A percentile compares a stretch with the other conserved stretches of the same genome.
These are phyloP conservation scores for Drosophila lowei DNA, from an alignment of 1,140 invertebrate genomes.

Conservation along the genomic window DNA sequence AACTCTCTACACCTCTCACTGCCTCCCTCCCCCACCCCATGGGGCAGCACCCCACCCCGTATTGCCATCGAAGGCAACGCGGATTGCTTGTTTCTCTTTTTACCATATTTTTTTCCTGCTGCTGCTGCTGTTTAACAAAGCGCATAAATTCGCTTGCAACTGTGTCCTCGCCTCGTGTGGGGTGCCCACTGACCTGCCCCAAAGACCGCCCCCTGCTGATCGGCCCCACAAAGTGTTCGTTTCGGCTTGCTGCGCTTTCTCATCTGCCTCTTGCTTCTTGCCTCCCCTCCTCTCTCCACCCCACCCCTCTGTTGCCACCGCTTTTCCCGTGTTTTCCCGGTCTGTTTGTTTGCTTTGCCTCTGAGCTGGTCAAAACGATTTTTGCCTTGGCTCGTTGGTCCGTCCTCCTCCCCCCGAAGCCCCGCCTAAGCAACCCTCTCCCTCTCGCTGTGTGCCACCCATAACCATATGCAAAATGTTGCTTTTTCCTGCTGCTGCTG, in stretches of 20 bases:
- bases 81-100: constrained; percentile 70
- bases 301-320: not conserved
- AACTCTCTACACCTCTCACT: constrained; percentile 43
- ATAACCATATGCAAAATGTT: constrained; percentile 80
- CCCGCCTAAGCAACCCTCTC: constrained; percentile 1
- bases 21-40: constrained; percentile 32
- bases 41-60: not conserved
- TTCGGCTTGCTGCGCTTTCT: constrained; percentile 70
- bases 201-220: constrained; percentile 12
- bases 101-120: constrained; percentile 61
- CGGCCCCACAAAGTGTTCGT: constrained; percentile 59
- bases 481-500: constrained; percentile 48
- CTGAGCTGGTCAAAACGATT: constrained; percentile 77
- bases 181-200: constrained; percentile 43
- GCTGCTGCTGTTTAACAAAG: constrained; percentile 80
- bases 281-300: constrained; percentile 21
- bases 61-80: constrained; percentile 46
- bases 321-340: constrained; percentile 13
- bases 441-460: not conserved
- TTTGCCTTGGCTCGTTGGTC: constrained; percentile 52
- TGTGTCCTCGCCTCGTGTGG: constrained; percentile 70
- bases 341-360: constrained; percentile 70
- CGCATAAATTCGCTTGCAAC: constrained; percentile 81
- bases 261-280: constrained; percentile 72
- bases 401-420: not conserved